These are phyloP conservation scores for Seira sanloemensis DNA, from an alignment of 2,888 invertebrate species.

Conservation along the genomic window DNA sequence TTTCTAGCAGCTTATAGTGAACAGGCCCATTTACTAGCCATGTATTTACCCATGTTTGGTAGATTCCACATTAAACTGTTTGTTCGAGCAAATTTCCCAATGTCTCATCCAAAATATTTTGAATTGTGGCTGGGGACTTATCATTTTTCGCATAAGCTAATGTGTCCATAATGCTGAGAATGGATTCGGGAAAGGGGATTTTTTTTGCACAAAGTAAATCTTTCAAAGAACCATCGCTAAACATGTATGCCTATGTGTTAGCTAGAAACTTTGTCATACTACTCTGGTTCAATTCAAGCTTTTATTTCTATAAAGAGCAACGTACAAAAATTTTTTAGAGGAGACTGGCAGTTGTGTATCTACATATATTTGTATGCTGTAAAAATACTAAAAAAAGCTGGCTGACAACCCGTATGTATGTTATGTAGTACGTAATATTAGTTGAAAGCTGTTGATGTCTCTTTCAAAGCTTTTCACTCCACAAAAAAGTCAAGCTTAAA, in stretches of 20 bases:
- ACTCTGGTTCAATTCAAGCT: too few species aligned
- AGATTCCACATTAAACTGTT: not conserved
- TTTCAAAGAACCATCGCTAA: slow-evolving; percentile 53
- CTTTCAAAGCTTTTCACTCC: slow-evolving; percentile 54
- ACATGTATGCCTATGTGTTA: too few species aligned
- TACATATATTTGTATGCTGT: too few species aligned
- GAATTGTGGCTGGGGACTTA: too few species aligned
- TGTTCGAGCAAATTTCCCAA: not conserved
- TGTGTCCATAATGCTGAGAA: not conserved
- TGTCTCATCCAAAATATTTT: too few species aligned
- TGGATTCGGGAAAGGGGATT: slow-evolving; percentile 41
- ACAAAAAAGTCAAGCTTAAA: slow-evolving; percentile 23
- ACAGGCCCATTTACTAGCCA: too few species aligned
- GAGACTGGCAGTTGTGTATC: too few species aligned
- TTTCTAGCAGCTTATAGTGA: too few species aligned
- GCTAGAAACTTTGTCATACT: too few species aligned
- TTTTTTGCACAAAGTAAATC: slow-evolving; percentile 46
- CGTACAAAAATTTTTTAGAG: too few species aligned
- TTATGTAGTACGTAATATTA: slow-evolving; percentile 27
- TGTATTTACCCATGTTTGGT: not conserved
- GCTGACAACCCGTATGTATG: slow-evolving; percentile 24
- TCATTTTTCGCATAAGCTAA: not conserved
- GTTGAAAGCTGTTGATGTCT: slow-evolving; percentile 55
- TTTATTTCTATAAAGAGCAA: too few species aligned
- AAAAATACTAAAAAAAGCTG: slow-evolving; percentile 8